These are phyloP conservation scores for Melozone crissalis DNA, from an alignment of 2,113 vertebrate genomes.

Conservation along the genomic window DNA sequence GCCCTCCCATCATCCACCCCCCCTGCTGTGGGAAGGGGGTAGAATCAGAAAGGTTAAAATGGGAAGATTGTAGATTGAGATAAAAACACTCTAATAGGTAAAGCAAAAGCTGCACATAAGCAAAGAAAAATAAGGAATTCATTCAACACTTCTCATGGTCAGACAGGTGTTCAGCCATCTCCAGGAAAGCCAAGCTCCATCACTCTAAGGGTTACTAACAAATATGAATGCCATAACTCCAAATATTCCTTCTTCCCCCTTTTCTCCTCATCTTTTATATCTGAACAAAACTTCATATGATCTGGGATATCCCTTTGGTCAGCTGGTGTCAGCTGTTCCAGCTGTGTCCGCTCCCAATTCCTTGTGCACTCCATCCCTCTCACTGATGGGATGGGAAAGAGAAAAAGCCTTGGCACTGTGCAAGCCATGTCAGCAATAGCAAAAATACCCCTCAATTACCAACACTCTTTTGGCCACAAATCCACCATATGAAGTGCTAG, in stretches of 20 bases:
- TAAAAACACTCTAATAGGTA: neutral
- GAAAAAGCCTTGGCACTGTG: neutral
- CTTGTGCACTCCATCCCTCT: neutral
- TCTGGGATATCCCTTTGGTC: neutral
- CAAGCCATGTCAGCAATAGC: neutral
- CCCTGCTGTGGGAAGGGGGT: neutral
- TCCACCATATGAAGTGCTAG: rapidly evolving
- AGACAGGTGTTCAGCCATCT: neutral
- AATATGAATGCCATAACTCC: neutral
- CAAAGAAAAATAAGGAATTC: neutral
- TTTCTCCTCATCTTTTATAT: neutral
- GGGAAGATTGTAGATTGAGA: neutral
- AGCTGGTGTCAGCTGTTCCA: neutral
- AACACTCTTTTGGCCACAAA: neutral
- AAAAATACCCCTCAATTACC: neutral
- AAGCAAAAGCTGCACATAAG: neutral
- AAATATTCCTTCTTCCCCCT: neutral
- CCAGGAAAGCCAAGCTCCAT: neutral
- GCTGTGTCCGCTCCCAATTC: neutral
- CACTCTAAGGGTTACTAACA: rapidly evolving
- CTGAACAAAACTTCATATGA: neutral
- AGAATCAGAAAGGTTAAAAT: neutral
- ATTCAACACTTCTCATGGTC: neutral
- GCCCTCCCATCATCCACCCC: rapidly evolving
- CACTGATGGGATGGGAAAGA: rapidly evolving